Conservation (phyloP, 2,888 invertebrate genomes). For the Hemistola chrysoprasaria region DNA sequence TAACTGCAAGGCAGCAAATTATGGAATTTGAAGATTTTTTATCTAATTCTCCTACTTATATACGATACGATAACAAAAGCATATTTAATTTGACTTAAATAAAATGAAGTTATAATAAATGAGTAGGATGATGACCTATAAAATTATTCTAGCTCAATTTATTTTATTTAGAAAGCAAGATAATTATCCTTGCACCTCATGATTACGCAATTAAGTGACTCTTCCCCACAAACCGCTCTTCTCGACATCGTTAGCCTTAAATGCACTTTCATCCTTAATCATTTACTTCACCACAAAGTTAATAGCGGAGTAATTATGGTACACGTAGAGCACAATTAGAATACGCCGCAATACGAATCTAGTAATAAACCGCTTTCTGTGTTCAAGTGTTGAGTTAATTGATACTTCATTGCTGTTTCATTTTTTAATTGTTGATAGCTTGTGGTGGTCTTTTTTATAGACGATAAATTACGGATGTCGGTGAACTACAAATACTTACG, state of each 20-base stretch:
- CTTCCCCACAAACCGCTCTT: constrained; percentile 4
- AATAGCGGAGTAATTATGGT: constrained; percentile 2
- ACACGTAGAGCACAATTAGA: constrained; percentile 1
- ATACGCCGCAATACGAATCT: background rate
- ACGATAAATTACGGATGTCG: background rate
- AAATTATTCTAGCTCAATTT: too few relatives aligned
- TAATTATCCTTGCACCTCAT: too few relatives aligned
- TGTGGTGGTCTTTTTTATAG: constrained; percentile 2
- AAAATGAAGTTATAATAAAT: too few relatives aligned
- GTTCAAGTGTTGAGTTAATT: background rate
- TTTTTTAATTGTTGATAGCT: constrained; percentile 2
- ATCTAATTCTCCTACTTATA: too few relatives aligned
- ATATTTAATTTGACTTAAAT: too few relatives aligned
- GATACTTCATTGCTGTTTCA: background rate
- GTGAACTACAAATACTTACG: too few relatives aligned
- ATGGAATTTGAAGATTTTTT: too few relatives aligned
- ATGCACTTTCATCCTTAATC: constrained; percentile 5
- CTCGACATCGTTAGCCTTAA: constrained; percentile 5
- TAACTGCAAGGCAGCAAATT: too few relatives aligned
- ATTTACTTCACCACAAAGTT: constrained; percentile 10
- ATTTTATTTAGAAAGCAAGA: too few relatives aligned
- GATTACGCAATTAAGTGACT: background rate
- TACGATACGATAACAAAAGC: too few relatives aligned
- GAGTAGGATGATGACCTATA: too few relatives aligned
- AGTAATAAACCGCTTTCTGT: constrained; percentile 5